These are phyloP conservation scores for Anthoscopus minutus DNA, from an alignment of 2,113 vertebrate genomes.

Conservation along the genomic window DNA sequence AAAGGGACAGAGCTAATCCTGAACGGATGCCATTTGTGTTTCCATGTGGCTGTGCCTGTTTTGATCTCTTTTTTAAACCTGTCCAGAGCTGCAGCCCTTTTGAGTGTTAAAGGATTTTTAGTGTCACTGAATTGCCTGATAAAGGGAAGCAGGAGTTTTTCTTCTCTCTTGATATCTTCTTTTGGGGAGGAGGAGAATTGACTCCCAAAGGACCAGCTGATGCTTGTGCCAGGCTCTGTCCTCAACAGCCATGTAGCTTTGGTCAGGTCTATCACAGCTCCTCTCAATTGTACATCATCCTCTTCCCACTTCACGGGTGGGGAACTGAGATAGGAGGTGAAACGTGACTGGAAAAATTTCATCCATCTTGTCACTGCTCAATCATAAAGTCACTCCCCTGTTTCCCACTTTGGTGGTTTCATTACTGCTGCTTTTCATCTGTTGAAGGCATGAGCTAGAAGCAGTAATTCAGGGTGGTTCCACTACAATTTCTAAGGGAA, in stretches of 20 bases:
- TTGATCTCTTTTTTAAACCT: constrained; percentile 36
- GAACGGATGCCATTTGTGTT: constrained; percentile 49
- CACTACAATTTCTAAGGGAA: neutral
- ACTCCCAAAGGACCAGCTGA: neutral
- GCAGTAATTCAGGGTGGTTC: neutral
- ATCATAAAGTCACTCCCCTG: neutral
- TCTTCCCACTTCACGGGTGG: neutral
- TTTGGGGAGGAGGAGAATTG: neutral
- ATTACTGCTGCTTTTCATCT: neutral
- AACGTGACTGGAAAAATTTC: neutral
- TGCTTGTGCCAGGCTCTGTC: neutral
- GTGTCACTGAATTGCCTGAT: neutral
- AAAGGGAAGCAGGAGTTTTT: neutral
- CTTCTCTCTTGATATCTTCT: neutral
- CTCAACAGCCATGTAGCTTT: neutral
- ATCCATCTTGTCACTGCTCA: neutral
- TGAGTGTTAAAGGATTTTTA: neutral
- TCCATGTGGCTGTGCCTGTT: neutral
- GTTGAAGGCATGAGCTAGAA: neutral
- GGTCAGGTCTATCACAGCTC: neutral
- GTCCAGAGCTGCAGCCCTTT: neutral
- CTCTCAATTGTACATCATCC: neutral
- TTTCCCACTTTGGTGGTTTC: neutral
- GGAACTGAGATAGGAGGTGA: neutral
- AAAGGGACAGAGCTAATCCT: constrained; percentile 54